phyloP scores from a whole-genome alignment of 1,140 invertebrate genomes.

The Patella vulgata region DNA sequence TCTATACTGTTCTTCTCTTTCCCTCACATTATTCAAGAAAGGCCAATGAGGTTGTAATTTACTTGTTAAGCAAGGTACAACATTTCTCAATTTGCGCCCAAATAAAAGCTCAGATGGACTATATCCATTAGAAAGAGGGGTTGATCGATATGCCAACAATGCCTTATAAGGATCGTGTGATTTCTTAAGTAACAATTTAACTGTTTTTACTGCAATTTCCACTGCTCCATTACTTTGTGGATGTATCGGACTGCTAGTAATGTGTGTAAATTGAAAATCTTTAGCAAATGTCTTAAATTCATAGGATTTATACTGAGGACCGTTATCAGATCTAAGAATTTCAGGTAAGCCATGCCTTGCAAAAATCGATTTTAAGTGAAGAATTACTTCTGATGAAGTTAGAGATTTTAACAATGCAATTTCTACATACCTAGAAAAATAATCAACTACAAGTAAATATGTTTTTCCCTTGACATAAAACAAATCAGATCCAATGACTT shows the following conservation, averaged over 20 bases:
- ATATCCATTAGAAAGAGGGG: slow-evolving; percentile 21
- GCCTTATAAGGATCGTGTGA: slow-evolving; percentile 26
- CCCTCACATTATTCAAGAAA: background rate
- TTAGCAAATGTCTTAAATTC: background rate
- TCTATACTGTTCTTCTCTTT: background rate
- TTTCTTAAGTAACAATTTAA: slow-evolving; percentile 32
- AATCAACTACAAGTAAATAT: slow-evolving; percentile 32
- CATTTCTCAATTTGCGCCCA: slow-evolving; percentile 26
- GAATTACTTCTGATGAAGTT: slow-evolving; percentile 13
- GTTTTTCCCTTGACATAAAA: slow-evolving; percentile 19
- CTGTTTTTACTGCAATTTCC: slow-evolving; percentile 34
- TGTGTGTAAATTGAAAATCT: slow-evolving; percentile 29
- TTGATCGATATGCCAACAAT: slow-evolving; percentile 21
- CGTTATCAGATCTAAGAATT: slow-evolving; percentile 14
- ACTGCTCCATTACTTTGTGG: slow-evolving; percentile 33
- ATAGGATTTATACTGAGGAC: background rate
- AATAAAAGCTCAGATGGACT: slow-evolving; percentile 30
- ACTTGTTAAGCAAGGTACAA: slow-evolving; percentile 9
- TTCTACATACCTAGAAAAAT: slow-evolving; percentile 31
- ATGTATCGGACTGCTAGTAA: slow-evolving; percentile 23
- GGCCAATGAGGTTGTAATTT: background rate
- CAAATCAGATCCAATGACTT: slow-evolving; percentile 24
- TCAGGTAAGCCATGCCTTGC: slow-evolving; percentile 4
- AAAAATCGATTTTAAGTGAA: slow-evolving; percentile 24
- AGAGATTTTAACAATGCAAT: slow-evolving; percentile 18